Base-by-base conservation (phyloP, 1,140 invertebrate genomes). In the Pygmarrhopalites habei region DNA sequence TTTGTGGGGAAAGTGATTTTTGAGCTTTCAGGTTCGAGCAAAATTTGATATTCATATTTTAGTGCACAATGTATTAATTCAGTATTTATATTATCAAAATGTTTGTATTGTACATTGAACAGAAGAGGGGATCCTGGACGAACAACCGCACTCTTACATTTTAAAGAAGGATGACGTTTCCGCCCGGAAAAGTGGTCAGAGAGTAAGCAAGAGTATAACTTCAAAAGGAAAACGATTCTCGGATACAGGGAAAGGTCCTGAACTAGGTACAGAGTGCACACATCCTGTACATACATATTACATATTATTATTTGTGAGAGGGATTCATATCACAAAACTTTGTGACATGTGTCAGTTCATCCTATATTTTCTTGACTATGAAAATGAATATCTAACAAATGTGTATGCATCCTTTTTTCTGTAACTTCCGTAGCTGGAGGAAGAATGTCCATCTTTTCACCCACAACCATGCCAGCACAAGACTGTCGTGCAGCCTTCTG, bases 1-100 rank as follows among this genome's bases (percentile, higher is more conserved):
- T 81, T 82, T 65, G 73, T 85, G 0, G 84, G 83, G n/a, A 80
- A 81, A 72, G 77, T 83, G 25, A 73, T 81, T 26, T 73, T 84
- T n/a, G 75, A 79, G 59, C 72, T 84, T 1, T 75, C 77, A 71
- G 81, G 82, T 84, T 14, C 7, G 12, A 5, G 14, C 21, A 19
- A 51, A 46, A 4, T 10, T 51, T 26, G 3, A 51, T 5, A 26
- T 25, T 28, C 3, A 5, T 51, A 51, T 25, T 51, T 25, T 26
- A 25, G 7, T 15, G 26, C 2, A 14, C n/a, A 26, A 28, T 51
- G 19, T 28, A 51, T 51, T 7, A 7, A 10, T 7, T 25, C 5
- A 46, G 4, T 10, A n/a, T 39, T 39, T n/a, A 10, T 21, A 7
- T 14, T 55, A 26, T 55, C 28, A 12, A 25, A 55, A 21, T 35